Base-by-base conservation (phyloP, 2,888 invertebrate species). In the Orthosia gracilis region DNA sequence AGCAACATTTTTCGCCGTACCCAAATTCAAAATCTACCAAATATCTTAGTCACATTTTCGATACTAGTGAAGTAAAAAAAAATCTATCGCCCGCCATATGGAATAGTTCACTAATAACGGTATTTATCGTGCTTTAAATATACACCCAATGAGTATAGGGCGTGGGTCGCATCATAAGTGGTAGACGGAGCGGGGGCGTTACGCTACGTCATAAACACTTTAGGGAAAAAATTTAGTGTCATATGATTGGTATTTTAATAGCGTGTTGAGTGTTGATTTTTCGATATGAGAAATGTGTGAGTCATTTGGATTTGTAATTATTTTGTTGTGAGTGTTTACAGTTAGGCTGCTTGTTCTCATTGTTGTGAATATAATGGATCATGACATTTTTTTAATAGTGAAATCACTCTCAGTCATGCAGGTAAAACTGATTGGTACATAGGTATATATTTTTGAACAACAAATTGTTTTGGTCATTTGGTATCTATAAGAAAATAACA, bases 81-180 rank as follows among this genome's bases (percentile, higher is more conserved):
- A 58, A 59, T 58, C 54, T 59, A 12, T 40, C n/a, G 5, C 47
- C 13, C 49, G 65, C 64, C 75, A 59, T 26, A 62, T 75, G 83
- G 70, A 45, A 78, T 12, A 70, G 61, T 83, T 83, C 76, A 69
- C 57, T 79, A 82, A 79, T 66, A 69, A 71, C 23, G 59, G 52
- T 59, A 45, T n/a, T n/a, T 49, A 76, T 69, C 21, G 63, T 12
- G 59, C 76, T 77, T 74, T 77, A 85, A 73, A 85, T 82, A 84
- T 67, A 69, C 55, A 66, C 52, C 13, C 55, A 55, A 63, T 76
- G 82, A 79, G n/a, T 74, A 17, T 73, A 71, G 17, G 62, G 68
- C 69, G 71, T 63, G 55, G 76, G 82, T 70, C 75, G 62, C 57
- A 62, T 50, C 5, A 59, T 23, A 61, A 79, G 82, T 76, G 82